Percentiles rank a stretch among this genome's conserved stretches.
Conservation (phyloP, 2,888 invertebrate genomes). For the Chloromyia formosa region DNA sequence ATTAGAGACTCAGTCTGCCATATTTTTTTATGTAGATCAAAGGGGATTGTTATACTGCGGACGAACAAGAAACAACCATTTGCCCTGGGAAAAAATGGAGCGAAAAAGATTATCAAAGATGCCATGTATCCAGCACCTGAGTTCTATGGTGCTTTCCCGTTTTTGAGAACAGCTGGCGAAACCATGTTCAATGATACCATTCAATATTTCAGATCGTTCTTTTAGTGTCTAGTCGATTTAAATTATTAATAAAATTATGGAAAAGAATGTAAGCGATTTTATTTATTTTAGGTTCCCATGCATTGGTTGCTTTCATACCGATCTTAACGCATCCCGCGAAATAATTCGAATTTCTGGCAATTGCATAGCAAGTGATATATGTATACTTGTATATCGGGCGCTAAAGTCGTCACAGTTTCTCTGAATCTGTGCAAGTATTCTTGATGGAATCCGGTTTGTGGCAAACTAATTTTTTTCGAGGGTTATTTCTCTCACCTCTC, state of each 20-base stretch:
- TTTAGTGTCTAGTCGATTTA: conserved; percentile 3
- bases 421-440: too few relatives aligned
- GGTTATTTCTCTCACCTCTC: too few relatives aligned
- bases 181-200: conserved; percentile 13
- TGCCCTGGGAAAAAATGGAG: conserved; percentile 51
- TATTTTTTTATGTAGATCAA: conserved; percentile 46
- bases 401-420: too few relatives aligned
- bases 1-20: too few relatives aligned
- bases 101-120: conserved; percentile 16
- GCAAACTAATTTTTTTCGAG: too few relatives aligned
- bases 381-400: too few relatives aligned
- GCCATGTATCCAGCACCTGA: conserved; percentile 22
- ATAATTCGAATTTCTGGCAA: too few relatives aligned
- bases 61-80: conserved; percentile 53
- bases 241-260: background rate
- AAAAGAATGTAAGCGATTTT: background rate
- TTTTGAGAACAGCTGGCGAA: background rate
- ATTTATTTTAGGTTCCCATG: background rate
- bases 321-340: too few relatives aligned
- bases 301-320: too few relatives aligned
- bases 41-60: conserved; percentile 53
- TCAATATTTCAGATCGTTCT: conserved; percentile 13
- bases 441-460: too few relatives aligned
- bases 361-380: too few relatives aligned
- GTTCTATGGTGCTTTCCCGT: conserved; percentile 29